Base-by-base conservation (phyloP, 2,888 invertebrate genomes). In the Drosophila kuntzei region DNA sequence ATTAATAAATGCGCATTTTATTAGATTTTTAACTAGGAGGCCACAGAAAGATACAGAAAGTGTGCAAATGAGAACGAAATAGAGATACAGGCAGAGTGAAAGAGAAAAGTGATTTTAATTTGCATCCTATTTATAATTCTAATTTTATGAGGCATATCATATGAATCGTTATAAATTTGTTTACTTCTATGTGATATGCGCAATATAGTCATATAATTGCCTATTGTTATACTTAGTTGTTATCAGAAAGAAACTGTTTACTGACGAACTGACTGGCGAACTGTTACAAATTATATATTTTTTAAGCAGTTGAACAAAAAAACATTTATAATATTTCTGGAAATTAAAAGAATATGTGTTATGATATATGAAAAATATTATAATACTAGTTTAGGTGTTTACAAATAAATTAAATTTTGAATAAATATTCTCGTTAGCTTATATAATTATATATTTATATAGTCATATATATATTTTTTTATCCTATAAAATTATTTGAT, bases 1-100 rank as follows among this genome's bases (percentile, higher is more conserved):
- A 9, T 27, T 12, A 49, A 63, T 49, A 60, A 75, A 64, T 64
- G 74, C 74, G 72, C 74, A 73, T 51, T 74, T 73, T 25, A 47
- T 32, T 53, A 34, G 29, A 54, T 37, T 47, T 64, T 65, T 60
- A 18, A 53, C 43, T 49, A n/a, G 27, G n/a, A 36, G 47, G 27
- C n/a, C n/a, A 49, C 4, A 3, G 22, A 46, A 44, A 44, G 41
- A 44, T n/a, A 44, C 32, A 44, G 55, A 44, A 55, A 44, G 43
- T 44, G 55, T 22, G 43, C 32, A 18, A 22, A 12, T 5, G 32
- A 34, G 41, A 41, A 0, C 32, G 20, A n/a, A 5, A 18, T n/a
- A 25, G 34, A 20, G 29, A 54, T 18, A 32, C 12, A 16, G 12
- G 9, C 7, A 22, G 27, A n/a, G 32, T 2, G 43, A 34, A 11